Evolutionary conservation across 2,113 vertebrate species (phyloP).

Genomic region (Eublepharis macularius): DNA sequence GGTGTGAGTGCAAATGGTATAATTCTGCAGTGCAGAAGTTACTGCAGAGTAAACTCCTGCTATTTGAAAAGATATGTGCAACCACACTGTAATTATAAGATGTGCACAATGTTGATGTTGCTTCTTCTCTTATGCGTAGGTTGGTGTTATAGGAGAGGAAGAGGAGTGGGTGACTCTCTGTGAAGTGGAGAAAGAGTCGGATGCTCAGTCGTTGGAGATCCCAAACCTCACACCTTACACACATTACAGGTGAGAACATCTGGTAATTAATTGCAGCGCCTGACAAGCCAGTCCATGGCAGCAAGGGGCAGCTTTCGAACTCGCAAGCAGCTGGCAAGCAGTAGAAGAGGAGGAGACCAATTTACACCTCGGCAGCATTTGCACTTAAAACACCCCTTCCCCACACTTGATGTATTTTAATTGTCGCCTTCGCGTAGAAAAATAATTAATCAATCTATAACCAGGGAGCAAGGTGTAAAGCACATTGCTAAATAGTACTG

Average conservation of each 20-base stretch:
- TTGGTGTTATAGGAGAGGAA: constrained; percentile 84
- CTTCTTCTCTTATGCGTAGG: constrained; percentile 65
- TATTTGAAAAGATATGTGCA: no score
- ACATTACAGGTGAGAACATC: constrained; percentile 87
- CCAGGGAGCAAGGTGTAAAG: not conserved
- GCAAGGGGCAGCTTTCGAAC: constrained; percentile 2
- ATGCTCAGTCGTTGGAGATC: constrained; percentile 86
- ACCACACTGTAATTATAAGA: not conserved
- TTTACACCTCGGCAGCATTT: constrained; percentile 11
- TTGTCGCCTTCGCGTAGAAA: not conserved
- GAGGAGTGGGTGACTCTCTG: constrained; percentile 85
- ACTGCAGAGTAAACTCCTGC: not conserved
- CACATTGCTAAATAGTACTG: not conserved
- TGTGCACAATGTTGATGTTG: not conserved
- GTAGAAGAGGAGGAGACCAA: constrained; percentile 7
- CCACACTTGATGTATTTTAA: not conserved
- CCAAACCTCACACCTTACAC: constrained; percentile 92
- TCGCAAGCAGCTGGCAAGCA: constrained; percentile 27
- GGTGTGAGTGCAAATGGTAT: not conserved
- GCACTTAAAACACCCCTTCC: constrained; percentile 19
- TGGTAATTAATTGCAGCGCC: not conserved
- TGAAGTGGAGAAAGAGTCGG: constrained; percentile 88
- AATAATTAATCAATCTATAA: not conserved
- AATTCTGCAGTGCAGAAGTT: not conserved
- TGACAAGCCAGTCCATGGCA: not conserved